phyloP scores from a whole-genome alignment of 2,113 vertebrate species.

The Shinisaurus crocodilurus region DNA sequence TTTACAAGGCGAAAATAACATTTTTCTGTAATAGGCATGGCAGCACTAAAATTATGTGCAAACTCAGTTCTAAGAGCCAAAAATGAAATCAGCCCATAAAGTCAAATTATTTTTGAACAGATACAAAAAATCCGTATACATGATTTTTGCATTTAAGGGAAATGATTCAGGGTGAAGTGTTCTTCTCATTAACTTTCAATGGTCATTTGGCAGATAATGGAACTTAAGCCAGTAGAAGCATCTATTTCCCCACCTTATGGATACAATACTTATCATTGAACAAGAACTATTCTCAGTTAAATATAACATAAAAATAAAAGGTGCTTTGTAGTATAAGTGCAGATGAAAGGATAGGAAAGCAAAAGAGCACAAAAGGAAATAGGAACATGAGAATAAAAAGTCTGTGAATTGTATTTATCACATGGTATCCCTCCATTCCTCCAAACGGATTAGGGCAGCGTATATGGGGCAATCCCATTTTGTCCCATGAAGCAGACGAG shows the following conservation, averaged over 20 bases:
- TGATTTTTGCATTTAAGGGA: constrained; percentile 52
- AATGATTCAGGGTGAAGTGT: constrained; percentile 49
- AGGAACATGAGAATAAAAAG: background rate
- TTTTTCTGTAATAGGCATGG: constrained; percentile 43
- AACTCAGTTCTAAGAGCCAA: constrained; percentile 52
- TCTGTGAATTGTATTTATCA: background rate
- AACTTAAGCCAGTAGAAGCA: constrained; percentile 46
- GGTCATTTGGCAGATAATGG: constrained; percentile 62
- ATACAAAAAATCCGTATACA: constrained; percentile 50
- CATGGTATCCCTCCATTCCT: no score
- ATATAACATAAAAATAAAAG: background rate
- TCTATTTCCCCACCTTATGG: constrained; percentile 51
- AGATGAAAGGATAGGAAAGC: constrained; percentile 6
- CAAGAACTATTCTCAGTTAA: background rate
- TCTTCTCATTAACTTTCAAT: constrained; percentile 67
- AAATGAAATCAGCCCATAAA: constrained; percentile 49
- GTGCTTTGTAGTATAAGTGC: background rate
- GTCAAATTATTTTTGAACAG: constrained; percentile 60
- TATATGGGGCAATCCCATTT: background rate
- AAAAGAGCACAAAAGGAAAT: background rate
- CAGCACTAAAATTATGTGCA: constrained; percentile 45
- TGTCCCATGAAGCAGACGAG: background rate
- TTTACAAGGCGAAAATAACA: constrained; percentile 51
- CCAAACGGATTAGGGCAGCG: background rate
- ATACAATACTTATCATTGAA: constrained; percentile 29